Percentiles rank a stretch among this genome's conserved stretches.
phyloP scores from a whole-genome alignment of 2,888 invertebrate genomes.

The Chymomyza fuscimana region DNA sequence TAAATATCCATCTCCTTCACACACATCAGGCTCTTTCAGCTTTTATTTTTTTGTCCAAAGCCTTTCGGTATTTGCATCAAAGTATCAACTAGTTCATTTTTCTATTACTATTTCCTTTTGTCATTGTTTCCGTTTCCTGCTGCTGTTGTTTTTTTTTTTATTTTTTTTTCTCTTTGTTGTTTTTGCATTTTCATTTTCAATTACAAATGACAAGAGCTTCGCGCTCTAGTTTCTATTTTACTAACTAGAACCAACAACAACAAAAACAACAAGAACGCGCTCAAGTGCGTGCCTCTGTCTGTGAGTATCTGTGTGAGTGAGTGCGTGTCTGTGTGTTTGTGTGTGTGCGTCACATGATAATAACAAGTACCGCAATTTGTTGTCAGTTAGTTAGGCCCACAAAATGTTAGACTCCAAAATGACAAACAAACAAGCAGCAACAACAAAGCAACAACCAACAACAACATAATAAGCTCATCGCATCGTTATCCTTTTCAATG shows the following conservation, averaged over 20 bases:
- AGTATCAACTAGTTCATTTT: slow-evolving; percentile 1
- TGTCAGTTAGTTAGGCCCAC: slow-evolving; percentile 37
- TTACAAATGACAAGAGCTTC: slow-evolving; percentile 73
- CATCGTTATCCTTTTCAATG: neutral
- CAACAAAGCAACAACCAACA: neutral
- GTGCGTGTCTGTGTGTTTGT: slow-evolving; percentile 14
- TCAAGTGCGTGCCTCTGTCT: neutral
- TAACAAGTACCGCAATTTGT: slow-evolving; percentile 64
- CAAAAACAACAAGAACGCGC: neutral
- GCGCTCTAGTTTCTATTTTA: slow-evolving; percentile 59
- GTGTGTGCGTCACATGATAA: slow-evolving; percentile 39
- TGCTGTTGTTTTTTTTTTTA: slow-evolving; percentile 21
- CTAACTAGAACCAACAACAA: neutral
- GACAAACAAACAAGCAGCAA: neutral
- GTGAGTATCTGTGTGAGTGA: slow-evolving; percentile 30
- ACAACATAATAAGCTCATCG: neutral
- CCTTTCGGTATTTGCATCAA: neutral
- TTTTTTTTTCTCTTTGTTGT: slow-evolving; percentile 37
- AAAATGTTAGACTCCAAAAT: slow-evolving; percentile 12
- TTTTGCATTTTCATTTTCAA: slow-evolving; percentile 71
- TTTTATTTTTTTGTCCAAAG: neutral
- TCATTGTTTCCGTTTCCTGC: slow-evolving; percentile 13
- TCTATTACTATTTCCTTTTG: slow-evolving; percentile 19
- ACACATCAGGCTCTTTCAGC: slow-evolving; percentile 19
- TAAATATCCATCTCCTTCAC: slow-evolving; percentile 1